phyloP scores from a whole-genome alignment of 1,140 invertebrate species.

The Papilio machaon region DNA sequence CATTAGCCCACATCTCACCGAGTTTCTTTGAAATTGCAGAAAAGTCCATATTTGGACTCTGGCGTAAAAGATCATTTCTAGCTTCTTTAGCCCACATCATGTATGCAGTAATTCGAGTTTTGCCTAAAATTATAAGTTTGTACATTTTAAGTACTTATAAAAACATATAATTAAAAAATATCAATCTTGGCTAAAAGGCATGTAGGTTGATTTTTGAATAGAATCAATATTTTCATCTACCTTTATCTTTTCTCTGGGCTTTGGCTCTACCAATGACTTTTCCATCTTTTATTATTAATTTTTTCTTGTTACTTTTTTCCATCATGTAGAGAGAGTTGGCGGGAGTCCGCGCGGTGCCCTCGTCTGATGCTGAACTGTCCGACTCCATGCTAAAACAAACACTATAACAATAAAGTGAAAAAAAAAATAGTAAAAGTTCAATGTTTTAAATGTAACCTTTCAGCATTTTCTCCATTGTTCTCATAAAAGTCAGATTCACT shows the following conservation, averaged over 20 bases:
- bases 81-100: conserved; percentile 94
- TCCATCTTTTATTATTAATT: conserved; percentile 84
- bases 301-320: conserved; percentile 90
- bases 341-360: conserved; percentile 79
- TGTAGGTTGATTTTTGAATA: not conserved
- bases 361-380: conserved; percentile 81
- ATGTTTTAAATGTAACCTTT: conserved; percentile 65
- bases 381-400: conserved; percentile 67
- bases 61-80: conserved; percentile 86
- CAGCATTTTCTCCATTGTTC: conserved; percentile 82
- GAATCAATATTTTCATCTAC: conserved; percentile 55
- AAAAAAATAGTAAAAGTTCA: not conserved
- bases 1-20: conserved; percentile 92
- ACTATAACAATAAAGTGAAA: conserved; percentile 4
- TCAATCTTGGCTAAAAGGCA: no score
- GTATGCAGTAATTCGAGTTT: conserved; percentile 92
- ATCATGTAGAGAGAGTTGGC: conserved; percentile 87
- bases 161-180: no score
- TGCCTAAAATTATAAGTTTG: conserved; percentile 77
- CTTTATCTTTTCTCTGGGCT: conserved; percentile 90
- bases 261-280: conserved; percentile 87
- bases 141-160: no score
- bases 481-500: conserved; percentile 84
- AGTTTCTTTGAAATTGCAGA: conserved; percentile 90
- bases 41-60: conserved; percentile 92